Base-by-base conservation (phyloP, 1,140 invertebrate genomes). In the Drosophila ogumai region DNA sequence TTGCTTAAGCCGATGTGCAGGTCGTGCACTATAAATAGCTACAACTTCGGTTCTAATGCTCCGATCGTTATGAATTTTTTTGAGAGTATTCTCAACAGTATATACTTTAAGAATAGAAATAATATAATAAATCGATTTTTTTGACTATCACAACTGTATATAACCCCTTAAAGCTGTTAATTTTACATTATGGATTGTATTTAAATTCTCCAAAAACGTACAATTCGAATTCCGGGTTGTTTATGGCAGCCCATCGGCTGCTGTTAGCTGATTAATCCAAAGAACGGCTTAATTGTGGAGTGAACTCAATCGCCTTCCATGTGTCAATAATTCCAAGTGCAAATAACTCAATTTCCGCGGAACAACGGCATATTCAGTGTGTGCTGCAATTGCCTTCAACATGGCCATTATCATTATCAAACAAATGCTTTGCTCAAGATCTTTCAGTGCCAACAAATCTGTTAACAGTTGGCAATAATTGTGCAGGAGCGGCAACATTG, bases 381-480 rank as follows among this genome's bases (percentile, higher is more conserved):
- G 8, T 22, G 17, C 22, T 19, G 59, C 57, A 50, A 74, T 65
- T 59, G 65, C 84, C 68, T 65, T 79, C 80, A 76, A 88, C 84
- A 82, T 80, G 58, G 73, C 77, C 73, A 87, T 87, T 87, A 87
- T 87, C 84, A 87, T 87, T 80, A 87, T 88, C 84, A 82, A 61
- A 87, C 84, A 82, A 79, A 86, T 87, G 60, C 59, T 77, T 44
- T 56, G 61, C 44, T 38, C 52, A 28, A 56, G 47, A 63, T 60
- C 72, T 31, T 43, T 61, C 63, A 58, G 46, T 44, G 74, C 79
- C 75, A 81, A 91, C 90, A 91, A 91, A 91, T 91, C 90, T 91
- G 66, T 91, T 91, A 91, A 87, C 90, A 91, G 90, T 91, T 84
- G 82, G 90, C 82, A 90, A 91, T 91, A 91, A 91, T 91, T 78